A percentile compares a stretch with the other conserved stretches of the same genome.
phyloP scores from a whole-genome alignment of 2,797 vertebrate genomes.

The Anguilla anguilla region DNA sequence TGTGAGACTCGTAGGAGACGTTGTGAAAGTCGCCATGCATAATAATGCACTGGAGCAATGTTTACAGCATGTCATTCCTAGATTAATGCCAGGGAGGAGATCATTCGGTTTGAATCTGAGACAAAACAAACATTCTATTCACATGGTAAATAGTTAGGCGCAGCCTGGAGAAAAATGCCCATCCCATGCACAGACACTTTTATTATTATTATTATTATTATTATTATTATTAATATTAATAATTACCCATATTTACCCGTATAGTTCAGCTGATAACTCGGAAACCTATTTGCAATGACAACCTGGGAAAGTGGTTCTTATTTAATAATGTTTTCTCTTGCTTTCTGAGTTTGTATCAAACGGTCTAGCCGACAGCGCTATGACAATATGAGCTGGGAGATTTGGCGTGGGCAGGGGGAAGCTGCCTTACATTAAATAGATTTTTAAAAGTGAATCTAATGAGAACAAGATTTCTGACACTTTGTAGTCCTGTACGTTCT shows the following conservation, averaged over 20 bases:
- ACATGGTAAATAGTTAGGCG: neutral
- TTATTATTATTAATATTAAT: neutral
- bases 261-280: neutral
- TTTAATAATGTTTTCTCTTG: neutral
- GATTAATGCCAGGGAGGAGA: neutral
- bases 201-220: neutral
- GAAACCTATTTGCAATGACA: neutral
- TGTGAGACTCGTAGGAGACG: neutral
- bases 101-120: neutral
- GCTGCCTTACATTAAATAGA: constrained; percentile 43
- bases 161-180: neutral
- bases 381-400: neutral
- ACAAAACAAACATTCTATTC: constrained; percentile 5
- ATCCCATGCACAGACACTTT: neutral
- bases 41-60: constrained; percentile 34
- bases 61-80: constrained; percentile 34
- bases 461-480: neutral
- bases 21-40: neutral
- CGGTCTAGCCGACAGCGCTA: neutral
- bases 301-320: neutral
- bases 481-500: neutral
- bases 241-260: neutral
- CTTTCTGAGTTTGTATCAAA: neutral
- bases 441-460: constrained; percentile 43
- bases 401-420: constrained; percentile 42